A percentile compares a stretch with the other conserved stretches of the same genome.
phyloP scores from a whole-genome alignment of 2,113 vertebrate species.

The Lanius collurio region DNA sequence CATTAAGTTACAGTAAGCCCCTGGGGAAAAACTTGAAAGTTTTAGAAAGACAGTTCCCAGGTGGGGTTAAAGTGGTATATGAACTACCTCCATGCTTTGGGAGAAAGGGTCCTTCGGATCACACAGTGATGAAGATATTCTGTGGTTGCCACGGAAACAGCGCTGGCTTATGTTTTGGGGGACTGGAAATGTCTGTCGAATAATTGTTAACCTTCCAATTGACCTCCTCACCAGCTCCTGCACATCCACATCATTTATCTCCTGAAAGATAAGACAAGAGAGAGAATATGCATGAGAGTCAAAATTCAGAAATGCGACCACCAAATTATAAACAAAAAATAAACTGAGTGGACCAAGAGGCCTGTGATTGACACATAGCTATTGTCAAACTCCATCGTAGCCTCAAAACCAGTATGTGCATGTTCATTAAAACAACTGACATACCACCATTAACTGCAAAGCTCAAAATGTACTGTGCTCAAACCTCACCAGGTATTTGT shows the following conservation, averaged over 20 bases:
- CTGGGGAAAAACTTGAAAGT: neutral
- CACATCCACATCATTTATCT: slow-evolving; percentile 91
- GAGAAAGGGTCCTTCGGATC: slow-evolving; percentile 93
- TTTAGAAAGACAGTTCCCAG: neutral
- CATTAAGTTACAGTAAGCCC: neutral
- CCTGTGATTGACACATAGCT: neutral
- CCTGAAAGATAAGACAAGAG: slow-evolving; percentile 75
- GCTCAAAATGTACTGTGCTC: neutral
- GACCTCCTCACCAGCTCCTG: slow-evolving; percentile 97
- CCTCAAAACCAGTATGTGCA: neutral
- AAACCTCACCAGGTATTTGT: neutral
- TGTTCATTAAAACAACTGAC: neutral
- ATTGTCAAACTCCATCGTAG: neutral
- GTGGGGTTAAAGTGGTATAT: neutral
- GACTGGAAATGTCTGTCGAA: slow-evolving; percentile 93
- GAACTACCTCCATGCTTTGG: slow-evolving; percentile 91
- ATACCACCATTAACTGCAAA: neutral
- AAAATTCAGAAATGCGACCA: neutral
- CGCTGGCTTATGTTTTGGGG: slow-evolving; percentile 93
- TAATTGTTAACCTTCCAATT: slow-evolving; percentile 92
- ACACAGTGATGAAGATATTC: slow-evolving; percentile 94
- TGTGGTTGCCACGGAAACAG: slow-evolving; percentile 94
- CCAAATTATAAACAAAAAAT: neutral
- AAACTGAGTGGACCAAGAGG: neutral
- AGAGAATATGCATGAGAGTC: neutral